Conservation (phyloP, 2,113 vertebrate genomes). For the Suricata suricatta region DNA sequence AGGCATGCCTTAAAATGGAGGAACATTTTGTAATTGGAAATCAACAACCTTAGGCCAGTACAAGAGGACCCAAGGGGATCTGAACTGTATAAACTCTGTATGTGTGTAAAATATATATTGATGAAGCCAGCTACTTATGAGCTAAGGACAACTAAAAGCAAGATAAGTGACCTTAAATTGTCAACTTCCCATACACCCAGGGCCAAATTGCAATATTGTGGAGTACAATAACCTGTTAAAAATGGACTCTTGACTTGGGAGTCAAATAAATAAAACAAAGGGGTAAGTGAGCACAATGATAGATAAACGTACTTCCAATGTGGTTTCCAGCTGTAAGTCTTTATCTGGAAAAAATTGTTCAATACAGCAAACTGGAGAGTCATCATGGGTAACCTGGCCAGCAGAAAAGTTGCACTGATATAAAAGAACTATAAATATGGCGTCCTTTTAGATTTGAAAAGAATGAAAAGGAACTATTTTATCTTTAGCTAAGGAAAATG, state of each 20-base stretch:
- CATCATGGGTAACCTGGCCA: not conserved
- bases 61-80: not conserved
- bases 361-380: not conserved
- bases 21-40: not conserved
- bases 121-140: not conserved
- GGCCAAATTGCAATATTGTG: not conserved
- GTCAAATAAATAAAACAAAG: not conserved
- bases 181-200: not conserved
- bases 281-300: not conserved
- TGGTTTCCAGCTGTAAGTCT: not conserved
- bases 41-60: not conserved
- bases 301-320: not conserved
- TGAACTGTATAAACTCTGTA: not conserved
- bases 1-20: conserved; percentile 6
- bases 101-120: not conserved
- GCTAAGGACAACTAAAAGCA: not conserved
- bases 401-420: not conserved
- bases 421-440: not conserved
- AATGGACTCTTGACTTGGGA: not conserved
- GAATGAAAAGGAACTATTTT: conserved; percentile 1
- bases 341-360: not conserved
- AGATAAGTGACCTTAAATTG: not conserved
- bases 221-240: not conserved
- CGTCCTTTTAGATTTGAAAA: not conserved
- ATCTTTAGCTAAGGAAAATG: conserved; percentile 2